Base-by-base conservation (phyloP, 2,113 vertebrate genomes). In the Ramphastos sulfuratus region DNA sequence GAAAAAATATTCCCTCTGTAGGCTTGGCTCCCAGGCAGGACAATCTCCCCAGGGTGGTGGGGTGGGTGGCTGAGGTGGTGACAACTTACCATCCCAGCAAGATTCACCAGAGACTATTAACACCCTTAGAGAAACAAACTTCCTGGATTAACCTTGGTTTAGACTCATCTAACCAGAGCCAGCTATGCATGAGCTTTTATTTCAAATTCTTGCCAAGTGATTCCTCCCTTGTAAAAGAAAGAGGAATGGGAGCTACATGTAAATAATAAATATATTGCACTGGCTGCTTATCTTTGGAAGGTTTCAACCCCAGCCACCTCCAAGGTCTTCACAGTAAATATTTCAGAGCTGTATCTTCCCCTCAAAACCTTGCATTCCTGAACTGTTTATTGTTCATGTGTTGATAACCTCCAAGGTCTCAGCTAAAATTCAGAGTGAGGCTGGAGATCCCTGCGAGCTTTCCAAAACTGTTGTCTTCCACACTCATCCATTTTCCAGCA, bases 391-490 rank as follows among this genome's bases (percentile, higher is more conserved):
- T 75, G 70, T 64, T 78, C 8, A 6, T 4, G 1, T 0, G 6
- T 61, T 80, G 81, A 93, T 78, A 94, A 75, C 90, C 90, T 90
- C 91, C 85, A 94, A 94, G 82, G 85, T 94, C 87, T 95, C 73
- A 93, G 85, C 82, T 91, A 90, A 88, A 92, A 78, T 70, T 39
- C 85, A 8, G 50, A 75, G 37, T 65, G 61, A 94, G 70, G 61
- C 6, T 90, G 73, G 80, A 3, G 4, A 82, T 84, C 73, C 54
- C 6, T 35, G 31, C 69, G 54, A 93, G 81, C 59, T 85, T 90
- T 89, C 50, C 65, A 72, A 92, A 92, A 75, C 67, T 2, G 23
- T 60, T 66, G 63, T 89, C 82, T 94, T 87, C 58, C 50, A 52
- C 74, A 35, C 46, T 86, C 6, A 3, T 72, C 92, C 56, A 64